These are phyloP conservation scores for Timema cristinae DNA, from an alignment of 2,888 invertebrate species.

Conservation along the genomic window DNA sequence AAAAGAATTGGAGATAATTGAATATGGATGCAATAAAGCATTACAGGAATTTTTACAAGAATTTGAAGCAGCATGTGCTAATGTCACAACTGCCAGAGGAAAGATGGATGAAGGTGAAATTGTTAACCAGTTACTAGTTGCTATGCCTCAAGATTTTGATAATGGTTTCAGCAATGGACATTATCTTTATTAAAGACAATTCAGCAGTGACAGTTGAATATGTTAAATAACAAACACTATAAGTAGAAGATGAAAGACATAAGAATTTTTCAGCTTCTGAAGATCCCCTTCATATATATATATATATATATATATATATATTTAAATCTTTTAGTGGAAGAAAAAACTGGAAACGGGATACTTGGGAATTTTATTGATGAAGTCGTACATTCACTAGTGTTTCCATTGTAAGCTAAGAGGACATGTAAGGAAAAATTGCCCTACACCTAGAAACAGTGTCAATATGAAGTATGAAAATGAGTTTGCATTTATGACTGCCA, in stretches of 20 bases:
- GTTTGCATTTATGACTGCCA: not conserved
- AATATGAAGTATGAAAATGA: not conserved
- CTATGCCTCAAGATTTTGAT: slow-evolving; percentile 6
- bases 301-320: not conserved
- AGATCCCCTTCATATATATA: not conserved
- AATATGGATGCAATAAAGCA: not conserved
- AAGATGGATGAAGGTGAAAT: slow-evolving; percentile 3
- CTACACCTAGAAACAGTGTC: not conserved
- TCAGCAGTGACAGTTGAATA: not conserved
- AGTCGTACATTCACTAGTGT: not conserved
- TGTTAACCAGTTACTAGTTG: not conserved
- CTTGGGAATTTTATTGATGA: not conserved
- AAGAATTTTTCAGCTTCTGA: not conserved
- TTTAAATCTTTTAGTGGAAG: not conserved
- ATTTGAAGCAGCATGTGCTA: not conserved
- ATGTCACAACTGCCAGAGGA: not conserved
- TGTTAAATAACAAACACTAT: not conserved
- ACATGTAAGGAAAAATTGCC: not conserved
- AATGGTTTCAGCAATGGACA: not conserved
- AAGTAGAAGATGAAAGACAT: not conserved
- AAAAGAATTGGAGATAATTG: not conserved
- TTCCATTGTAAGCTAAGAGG: not conserved
- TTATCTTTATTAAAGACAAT: not conserved
- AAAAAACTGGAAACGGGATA: not conserved
- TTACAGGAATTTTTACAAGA: not conserved